Base-by-base conservation (phyloP, 23 tunicate genomes). In the Pegea sp. region DNA sequence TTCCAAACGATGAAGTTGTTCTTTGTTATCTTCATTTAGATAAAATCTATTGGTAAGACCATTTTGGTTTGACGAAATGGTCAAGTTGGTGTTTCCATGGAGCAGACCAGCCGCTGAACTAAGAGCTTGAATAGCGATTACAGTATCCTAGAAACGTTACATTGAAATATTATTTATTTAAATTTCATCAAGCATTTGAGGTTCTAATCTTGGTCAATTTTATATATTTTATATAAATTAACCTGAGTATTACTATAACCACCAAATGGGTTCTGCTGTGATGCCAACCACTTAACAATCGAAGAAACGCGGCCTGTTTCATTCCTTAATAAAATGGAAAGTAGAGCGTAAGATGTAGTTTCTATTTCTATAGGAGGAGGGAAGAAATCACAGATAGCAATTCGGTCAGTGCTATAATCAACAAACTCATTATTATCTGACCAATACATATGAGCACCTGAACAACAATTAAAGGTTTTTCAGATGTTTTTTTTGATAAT, bases 241-340 rank as follows among this genome's bases (percentile, higher is more conserved):
- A 77, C 92, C 63, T 78, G 92, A 1, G 92, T 78, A 3, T 71
- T 64, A 31, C 65, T 60, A 42, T 78, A 78, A 3, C 92, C 92
- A 11, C 92, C 92, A 6, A 71, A 48, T 16, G 33, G 51, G 52
- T 59, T 72, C n/a, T 63, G 75, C 44, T 78, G 68, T 32, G 64
- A 49, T 22, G 72, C 49, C 51, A 78, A 53, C 92, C 92, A 78
- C 60, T 65, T 62, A 31, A 78, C 67, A 33, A 78, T 52, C 22
- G 92, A 78, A 11, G 54, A 52, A 3, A 63, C 43, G 16, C 30
- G 3, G 18, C 51, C 34, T 18, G 64, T 19, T 51, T 65, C 66
- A 19, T 38, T 44, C 3, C 53, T 61, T 7, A 55, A 31, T n/a
- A 38, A 59, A 42, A 59, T 64, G 0, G 78, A 58, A 4, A 78